Evolutionary conservation across 1,140 invertebrate genomes (phyloP).

Genomic region (Hylaeus volcanicus): DNA sequence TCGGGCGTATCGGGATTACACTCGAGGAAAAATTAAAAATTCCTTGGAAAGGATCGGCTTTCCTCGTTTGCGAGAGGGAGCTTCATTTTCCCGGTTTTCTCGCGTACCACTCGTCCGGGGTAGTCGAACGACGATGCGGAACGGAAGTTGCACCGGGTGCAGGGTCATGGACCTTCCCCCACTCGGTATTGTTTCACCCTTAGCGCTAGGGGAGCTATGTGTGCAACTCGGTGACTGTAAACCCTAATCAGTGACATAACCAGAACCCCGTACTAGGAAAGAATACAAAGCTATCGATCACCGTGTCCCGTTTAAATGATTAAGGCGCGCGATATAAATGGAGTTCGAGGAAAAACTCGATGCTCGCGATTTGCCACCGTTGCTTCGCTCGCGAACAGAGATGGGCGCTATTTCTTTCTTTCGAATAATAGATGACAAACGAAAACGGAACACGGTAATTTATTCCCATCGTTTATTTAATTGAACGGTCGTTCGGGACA

Average conservation of each 20-base stretch:
- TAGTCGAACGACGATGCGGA: conserved; percentile 37
- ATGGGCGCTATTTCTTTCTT: too few relatives aligned
- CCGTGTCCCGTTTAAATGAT: conserved; percentile 48
- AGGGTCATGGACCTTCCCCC: conserved; percentile 56
- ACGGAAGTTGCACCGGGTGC: conserved; percentile 47
- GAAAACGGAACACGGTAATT: too few relatives aligned
- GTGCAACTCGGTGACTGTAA: conserved; percentile 44
- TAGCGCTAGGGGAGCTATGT: conserved; percentile 12
- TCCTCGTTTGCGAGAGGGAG: conserved; percentile 2
- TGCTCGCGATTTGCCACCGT: not conserved
- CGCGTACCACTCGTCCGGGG: not conserved
- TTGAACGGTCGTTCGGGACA: too few relatives aligned
- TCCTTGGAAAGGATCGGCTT: not conserved
- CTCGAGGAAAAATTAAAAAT: conserved; percentile 20
- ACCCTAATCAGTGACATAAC: conserved; percentile 48
- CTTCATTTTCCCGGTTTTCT: conserved; percentile 18
- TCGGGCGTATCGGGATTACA: not conserved
- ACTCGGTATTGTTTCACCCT: conserved; percentile 35
- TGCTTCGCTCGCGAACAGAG: not conserved
- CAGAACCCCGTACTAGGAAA: conserved; percentile 15
- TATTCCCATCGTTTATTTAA: too few relatives aligned
- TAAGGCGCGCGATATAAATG: conserved; percentile 27
- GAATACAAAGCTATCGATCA: conserved; percentile 48
- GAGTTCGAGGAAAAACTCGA: conserved; percentile 29
- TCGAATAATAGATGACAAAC: too few relatives aligned